Evolutionary conservation across 1,140 invertebrate species (phyloP).

Genomic region (Ephestia elutella): DNA sequence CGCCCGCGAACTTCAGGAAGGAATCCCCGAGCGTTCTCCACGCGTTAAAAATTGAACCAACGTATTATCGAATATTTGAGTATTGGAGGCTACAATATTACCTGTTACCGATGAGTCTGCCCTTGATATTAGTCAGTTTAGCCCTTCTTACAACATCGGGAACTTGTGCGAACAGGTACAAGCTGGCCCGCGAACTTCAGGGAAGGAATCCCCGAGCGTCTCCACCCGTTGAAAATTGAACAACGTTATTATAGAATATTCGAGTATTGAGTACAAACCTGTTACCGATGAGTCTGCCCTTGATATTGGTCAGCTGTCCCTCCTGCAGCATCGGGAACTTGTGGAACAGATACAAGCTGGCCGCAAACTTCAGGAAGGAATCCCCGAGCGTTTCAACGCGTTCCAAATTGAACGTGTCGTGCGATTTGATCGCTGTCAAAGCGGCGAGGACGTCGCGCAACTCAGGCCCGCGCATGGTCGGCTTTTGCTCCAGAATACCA

Average conservation of each 20-base stretch:
- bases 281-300: constrained; percentile 87
- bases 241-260: too few relatives aligned
- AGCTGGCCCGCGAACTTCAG: constrained; percentile 85
- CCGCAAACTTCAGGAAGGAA: constrained; percentile 89
- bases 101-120: constrained; percentile 86
- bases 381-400: constrained; percentile 91
- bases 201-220: constrained; percentile 91
- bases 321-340: constrained; percentile 82
- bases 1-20: constrained; percentile 87
- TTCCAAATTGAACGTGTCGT: constrained; percentile 89
- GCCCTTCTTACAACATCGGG: constrained; percentile 82
- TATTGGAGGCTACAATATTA: constrained; percentile 43
- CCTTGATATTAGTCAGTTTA: constrained; percentile 84
- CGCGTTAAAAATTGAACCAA: too few relatives aligned
- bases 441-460: constrained; percentile 76
- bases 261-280: constrained; percentile 78
- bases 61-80: too few relatives aligned
- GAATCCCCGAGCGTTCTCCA: too few relatives aligned
- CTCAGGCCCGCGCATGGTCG: constrained; percentile 39
- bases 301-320: constrained; percentile 84
- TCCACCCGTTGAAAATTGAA: constrained; percentile 90
- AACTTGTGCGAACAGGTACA: constrained; percentile 84
- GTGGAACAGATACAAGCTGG: constrained; percentile 82
- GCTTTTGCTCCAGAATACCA: constrained; percentile 26
- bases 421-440: constrained; percentile 80